Conservation (phyloP, 2,113 vertebrate species). For the Okapia johnstoni region DNA sequence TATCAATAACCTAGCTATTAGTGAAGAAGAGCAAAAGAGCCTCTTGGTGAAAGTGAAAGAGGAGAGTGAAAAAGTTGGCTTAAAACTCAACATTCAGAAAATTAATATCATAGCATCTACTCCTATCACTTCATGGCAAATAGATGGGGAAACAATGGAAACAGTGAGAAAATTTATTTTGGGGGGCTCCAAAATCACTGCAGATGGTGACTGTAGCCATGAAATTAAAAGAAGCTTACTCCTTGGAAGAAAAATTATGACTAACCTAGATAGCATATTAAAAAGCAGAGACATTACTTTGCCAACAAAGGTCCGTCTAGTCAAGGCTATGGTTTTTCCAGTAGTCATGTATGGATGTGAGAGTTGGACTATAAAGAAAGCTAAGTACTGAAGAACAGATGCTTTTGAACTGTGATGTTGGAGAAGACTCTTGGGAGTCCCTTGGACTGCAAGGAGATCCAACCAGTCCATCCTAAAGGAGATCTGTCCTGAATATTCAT, state of each 20-base stretch:
- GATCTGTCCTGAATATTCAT: background rate
- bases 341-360: background rate
- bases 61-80: background rate
- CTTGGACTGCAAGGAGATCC: background rate
- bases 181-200: background rate
- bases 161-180: background rate
- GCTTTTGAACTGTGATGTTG: background rate
- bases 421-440: background rate
- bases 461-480: background rate
- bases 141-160: background rate
- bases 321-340: background rate
- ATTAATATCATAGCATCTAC: background rate
- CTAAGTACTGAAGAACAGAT: background rate
- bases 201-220: background rate
- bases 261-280: background rate
- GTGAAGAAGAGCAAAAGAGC: background rate
- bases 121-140: background rate
- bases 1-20: background rate
- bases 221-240: background rate
- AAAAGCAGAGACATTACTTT: background rate
- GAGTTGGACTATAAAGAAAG: background rate
- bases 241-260: background rate
- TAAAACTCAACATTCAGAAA: background rate
- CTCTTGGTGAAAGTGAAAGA: background rate
- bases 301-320: accelerated